phyloP scores from a whole-genome alignment of 2,113 vertebrate genomes.

The Archilochus colubris region DNA sequence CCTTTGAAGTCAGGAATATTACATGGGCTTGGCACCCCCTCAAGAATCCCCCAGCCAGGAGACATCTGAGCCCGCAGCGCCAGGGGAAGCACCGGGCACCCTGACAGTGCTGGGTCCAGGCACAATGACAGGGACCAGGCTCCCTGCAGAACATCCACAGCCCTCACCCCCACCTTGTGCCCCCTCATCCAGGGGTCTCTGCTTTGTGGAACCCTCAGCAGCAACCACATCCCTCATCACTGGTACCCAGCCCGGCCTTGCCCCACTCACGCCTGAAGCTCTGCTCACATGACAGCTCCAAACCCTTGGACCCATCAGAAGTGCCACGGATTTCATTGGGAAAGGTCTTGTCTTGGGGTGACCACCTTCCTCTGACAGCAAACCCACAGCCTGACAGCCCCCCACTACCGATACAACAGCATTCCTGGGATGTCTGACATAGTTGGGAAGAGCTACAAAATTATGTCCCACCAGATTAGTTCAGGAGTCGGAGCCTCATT shows the following conservation, averaged over 20 bases:
- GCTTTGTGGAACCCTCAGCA: rapidly evolving
- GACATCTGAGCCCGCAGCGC: rapidly evolving
- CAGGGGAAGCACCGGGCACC: rapidly evolving
- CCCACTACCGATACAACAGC: rapidly evolving
- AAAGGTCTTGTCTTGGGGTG: neutral
- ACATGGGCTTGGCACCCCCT: rapidly evolving
- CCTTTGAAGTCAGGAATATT: neutral
- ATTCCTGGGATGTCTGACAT: slow-evolving; percentile 27
- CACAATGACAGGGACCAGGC: neutral
- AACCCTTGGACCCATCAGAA: neutral
- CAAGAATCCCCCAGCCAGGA: neutral
- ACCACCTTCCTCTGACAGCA: neutral
- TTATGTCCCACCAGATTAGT: neutral
- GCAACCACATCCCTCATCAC: rapidly evolving
- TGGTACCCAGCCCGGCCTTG: neutral
- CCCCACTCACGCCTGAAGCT: neutral
- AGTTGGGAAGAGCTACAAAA: neutral
- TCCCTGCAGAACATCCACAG: rapidly evolving
- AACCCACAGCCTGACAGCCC: neutral
- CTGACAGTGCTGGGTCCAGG: rapidly evolving
- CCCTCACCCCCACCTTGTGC: neutral
- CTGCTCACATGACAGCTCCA: neutral
- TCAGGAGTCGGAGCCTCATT: neutral
- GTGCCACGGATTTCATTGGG: neutral
- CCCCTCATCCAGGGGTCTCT: rapidly evolving